Evolutionary conservation across 1,140 invertebrate genomes (phyloP), one percentile per base, ranked within the genome.

Genomic region (Rhysida immarginata): DNA sequence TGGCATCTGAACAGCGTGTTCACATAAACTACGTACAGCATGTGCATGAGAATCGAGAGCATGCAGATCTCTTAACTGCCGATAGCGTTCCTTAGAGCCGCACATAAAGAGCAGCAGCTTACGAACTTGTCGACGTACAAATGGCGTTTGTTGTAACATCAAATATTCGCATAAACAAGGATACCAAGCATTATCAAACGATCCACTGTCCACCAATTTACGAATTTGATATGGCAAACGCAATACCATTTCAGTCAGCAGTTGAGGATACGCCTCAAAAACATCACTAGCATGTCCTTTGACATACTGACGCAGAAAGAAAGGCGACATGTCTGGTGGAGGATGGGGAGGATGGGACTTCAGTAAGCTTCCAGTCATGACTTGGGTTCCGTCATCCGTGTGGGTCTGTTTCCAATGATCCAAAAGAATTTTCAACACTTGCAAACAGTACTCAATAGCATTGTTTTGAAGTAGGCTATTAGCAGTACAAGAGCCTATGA

Each of bases 81-180:
- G 78, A 71, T 97, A 98, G 56, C 89, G 90, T 60, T 97, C 93
- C 65, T 96, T 95, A 35, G 86, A 94, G 20, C 91, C 93, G 69
- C 93, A 96, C 56, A 96, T 85, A 61, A 91, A 87, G 51, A 96
- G 74, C 1, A 98, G 68, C 2, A 98, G 74, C 74, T 96, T 94
- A 8, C 91, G 78, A 79, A 75, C 74, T 68, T 75, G 72, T 24
- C 72, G 62, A 49, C 71, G 69, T 18, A 77, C 72, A 65, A 74
- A 76, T 44, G 74, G 72, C 18, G 75, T 72, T 59, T 77, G 71
- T 25, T 71, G 70, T 14, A 87, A 85, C 85, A 96, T 93, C 87
- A 96, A 93, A 65, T 96, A 97, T 67, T 98, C 93, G 69, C 93
- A 96, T 0, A 98, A 76, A 60, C 81, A 78, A 49, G 80, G 79